A percentile compares a stretch with the other conserved stretches of the same genome.
phyloP scores from a whole-genome alignment of 1,140 invertebrate genomes.

The Yoshiicerus persimilis region DNA sequence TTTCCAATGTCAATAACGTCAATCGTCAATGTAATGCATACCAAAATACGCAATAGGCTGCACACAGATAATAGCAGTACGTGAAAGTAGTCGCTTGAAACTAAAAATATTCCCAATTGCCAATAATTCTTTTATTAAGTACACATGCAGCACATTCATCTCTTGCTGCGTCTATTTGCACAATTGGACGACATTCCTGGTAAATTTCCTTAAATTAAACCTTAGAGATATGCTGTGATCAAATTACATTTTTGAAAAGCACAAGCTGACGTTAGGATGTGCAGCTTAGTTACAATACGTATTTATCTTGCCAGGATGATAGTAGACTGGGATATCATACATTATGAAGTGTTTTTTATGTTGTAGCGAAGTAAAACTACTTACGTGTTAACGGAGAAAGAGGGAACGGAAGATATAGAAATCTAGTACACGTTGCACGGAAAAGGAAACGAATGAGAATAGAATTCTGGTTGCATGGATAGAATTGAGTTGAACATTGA shows the following conservation, averaged over 20 bases:
- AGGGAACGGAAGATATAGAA: conserved; percentile 2
- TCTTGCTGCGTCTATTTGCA: too few species aligned
- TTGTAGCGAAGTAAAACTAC: neutral
- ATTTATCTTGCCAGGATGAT: neutral
- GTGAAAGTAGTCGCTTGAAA: too few species aligned
- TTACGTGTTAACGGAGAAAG: neutral
- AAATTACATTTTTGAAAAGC: neutral
- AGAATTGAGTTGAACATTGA: conserved; percentile 21
- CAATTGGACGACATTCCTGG: too few species aligned
- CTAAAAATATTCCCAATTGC: too few species aligned
- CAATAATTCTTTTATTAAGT: too few species aligned
- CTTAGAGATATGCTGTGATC: neutral
- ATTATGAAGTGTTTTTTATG: neutral
- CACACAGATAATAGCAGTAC: too few species aligned
- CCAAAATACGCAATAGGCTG: too few species aligned
- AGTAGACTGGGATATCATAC: neutral
- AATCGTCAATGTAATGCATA: too few species aligned
- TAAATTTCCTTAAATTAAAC: neutral
- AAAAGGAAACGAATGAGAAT: conserved; percentile 18
- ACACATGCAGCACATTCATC: too few species aligned
- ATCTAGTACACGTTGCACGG: neutral
- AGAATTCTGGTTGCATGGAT: conserved; percentile 5
- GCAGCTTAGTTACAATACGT: neutral
- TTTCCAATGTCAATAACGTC: too few species aligned
- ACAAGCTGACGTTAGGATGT: neutral